Base-by-base conservation (phyloP, 2,113 vertebrate species). In the Ictalurus furcatus region DNA sequence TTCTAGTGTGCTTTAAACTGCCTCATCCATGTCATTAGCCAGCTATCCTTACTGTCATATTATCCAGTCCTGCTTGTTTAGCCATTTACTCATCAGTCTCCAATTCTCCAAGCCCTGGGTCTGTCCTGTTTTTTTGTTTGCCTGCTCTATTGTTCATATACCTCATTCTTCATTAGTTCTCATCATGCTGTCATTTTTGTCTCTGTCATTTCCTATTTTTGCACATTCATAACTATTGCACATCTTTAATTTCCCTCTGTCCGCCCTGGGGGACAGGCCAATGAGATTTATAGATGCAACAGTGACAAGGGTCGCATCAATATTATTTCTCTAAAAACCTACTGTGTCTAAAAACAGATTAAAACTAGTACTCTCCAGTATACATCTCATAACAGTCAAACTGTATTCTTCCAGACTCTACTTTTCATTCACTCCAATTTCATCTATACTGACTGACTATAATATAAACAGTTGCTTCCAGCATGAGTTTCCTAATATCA, bases 401-500 rank as follows among this genome's bases (percentile, higher is more conserved):
- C 19, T 85, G 74, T 34, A 85, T 67, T 74, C 44, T 40, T 61
- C 59, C 44, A 89, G n/a, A 86, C 59, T 56, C 25, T 37, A 81
- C 44, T 69, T 80, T 81, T 86, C 84, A 85, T 88, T 88, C 21
- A 71, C 12, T 23, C 30, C 52, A 54, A 81, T 79, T 89, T 65
- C 78, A 85, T 89, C 82, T 78, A 19, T 54, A 85, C 83, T 69
- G 84, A 79, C 61, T 89, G 58, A 80, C 73, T 85, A 59, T 67
- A 79, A 89, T 80, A 89, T 85, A 86, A 85, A 52, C 48, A 81
- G 48, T 58, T 44, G 80, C 76, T 89, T 80, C 88, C 74, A 81
- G 74, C 63, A 59, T 44, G 30, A 80, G 54, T 71, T 28, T 58
- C 61, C 59, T 69, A 89, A 89, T 80, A 65, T 65, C 88, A 79